Evolutionary conservation across 2,113 vertebrate species (phyloP).

Genomic region (Tragelaphus scriptus): DNA sequence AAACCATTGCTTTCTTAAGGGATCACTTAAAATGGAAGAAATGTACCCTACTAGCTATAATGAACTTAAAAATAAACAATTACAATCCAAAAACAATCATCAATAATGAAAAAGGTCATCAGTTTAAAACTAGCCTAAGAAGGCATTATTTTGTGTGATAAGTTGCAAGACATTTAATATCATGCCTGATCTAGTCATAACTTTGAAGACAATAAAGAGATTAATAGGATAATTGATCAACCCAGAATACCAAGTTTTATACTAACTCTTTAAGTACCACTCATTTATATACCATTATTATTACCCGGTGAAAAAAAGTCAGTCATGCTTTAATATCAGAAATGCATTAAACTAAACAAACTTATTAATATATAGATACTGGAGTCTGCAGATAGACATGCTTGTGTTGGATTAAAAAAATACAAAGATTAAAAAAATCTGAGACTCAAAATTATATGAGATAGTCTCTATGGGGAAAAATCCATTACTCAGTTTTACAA

Average conservation of each 20-base stretch:
- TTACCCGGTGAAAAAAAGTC: not conserved
- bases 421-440: not conserved
- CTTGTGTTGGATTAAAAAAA: not conserved
- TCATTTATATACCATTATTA: not conserved
- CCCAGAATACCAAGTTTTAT: not conserved
- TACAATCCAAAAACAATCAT: not conserved
- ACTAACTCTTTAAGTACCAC: not conserved
- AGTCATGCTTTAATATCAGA: not conserved
- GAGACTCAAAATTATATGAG: not conserved
- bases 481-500: not conserved
- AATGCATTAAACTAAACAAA: not conserved
- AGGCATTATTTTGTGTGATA: not conserved
- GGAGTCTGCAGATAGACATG: not conserved
- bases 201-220: not conserved
- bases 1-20: not conserved
- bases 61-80: not conserved
- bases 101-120: not conserved
- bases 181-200: conserved; percentile 13
- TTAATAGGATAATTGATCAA: not conserved
- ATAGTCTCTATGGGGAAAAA: not conserved
- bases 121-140: conserved; percentile 18
- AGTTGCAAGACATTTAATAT: not conserved
- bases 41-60: not conserved
- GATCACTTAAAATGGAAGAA: not conserved
- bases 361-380: not conserved